Evolutionary conservation across 2,113 vertebrate genomes (phyloP).

Genomic region (Sylvia atricapilla): DNA sequence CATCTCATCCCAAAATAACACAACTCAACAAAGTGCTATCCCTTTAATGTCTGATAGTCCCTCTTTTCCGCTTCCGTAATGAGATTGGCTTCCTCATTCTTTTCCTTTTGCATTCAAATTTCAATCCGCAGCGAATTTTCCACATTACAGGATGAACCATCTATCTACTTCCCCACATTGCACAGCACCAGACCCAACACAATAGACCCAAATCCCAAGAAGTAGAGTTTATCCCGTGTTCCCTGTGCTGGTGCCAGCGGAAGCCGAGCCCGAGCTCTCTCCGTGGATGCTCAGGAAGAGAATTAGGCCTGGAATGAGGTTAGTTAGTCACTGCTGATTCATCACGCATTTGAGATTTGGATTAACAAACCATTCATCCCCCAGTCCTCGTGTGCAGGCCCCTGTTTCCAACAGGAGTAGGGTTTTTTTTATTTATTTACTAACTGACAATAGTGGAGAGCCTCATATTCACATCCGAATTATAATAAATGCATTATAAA

Average conservation of each 20-base stretch:
- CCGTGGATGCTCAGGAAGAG: not conserved
- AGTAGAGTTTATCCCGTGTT: not conserved
- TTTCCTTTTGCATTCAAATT: constrained; percentile 27
- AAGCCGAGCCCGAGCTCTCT: not conserved
- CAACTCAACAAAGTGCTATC: not conserved
- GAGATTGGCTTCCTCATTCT: constrained; percentile 15
- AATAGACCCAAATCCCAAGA: constrained; percentile 17
- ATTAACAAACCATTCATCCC: constrained; percentile 33
- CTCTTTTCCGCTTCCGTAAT: not conserved
- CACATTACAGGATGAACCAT: constrained; percentile 36
- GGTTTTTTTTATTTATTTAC: constrained; percentile 51
- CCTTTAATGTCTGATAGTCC: constrained; percentile 20
- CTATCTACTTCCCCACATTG: constrained; percentile 36
- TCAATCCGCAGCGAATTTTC: constrained; percentile 34
- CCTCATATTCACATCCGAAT: constrained; percentile 70
- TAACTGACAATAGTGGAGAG: constrained; percentile 62
- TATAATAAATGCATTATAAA: constrained; percentile 87
- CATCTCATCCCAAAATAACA: not conserved
- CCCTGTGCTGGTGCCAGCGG: not conserved
- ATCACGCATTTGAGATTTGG: constrained; percentile 21
- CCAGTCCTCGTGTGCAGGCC: not conserved
- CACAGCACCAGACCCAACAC: not conserved
- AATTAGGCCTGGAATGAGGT: not conserved
- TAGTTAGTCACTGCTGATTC: constrained; percentile 26
- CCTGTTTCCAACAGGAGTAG: not conserved